Evolutionary conservation across 2,888 invertebrate species (phyloP).

Genomic region (Coleophora flavipennella): DNA sequence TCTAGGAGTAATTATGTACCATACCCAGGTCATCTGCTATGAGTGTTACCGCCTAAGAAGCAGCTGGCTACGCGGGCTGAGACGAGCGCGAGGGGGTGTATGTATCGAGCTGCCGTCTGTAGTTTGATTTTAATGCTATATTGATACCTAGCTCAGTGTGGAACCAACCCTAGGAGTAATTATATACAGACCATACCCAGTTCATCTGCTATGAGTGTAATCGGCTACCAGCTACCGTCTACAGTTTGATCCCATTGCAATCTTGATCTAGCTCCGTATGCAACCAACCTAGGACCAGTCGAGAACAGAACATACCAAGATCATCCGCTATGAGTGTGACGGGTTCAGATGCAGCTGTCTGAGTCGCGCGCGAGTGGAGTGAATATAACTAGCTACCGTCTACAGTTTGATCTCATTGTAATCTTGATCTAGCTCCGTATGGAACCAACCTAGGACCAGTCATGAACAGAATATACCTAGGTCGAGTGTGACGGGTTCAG

Average conservation of each 20-base stretch:
- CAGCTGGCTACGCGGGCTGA: no score
- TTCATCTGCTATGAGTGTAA: constrained; percentile 54
- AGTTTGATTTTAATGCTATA: neutral
- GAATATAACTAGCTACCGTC: no score
- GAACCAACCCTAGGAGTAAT: no score
- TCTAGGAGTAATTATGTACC: constrained; percentile 13
- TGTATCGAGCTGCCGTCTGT: constrained; percentile 17
- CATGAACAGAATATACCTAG: constrained; percentile 30
- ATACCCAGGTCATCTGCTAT: constrained; percentile 78
- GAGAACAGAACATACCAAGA: constrained; percentile 28
- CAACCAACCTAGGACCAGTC: neutral
- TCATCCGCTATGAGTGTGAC: constrained; percentile 82
- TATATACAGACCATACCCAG: no score
- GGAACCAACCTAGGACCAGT: neutral
- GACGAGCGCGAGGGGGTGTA: no score
- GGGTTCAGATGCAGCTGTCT: no score
- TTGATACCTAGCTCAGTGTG: neutral
- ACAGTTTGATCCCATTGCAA: no score
- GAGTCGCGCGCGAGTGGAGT: no score
- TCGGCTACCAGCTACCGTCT: no score
- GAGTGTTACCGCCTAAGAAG: constrained; percentile 75
- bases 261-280: no score
- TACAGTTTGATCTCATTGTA: no score
- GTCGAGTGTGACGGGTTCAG: constrained; percentile 82
- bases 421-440: no score